Evolutionary conservation across 2,888 invertebrate genomes (phyloP).

Genomic region (Sarcophaga carnaria): DNA sequence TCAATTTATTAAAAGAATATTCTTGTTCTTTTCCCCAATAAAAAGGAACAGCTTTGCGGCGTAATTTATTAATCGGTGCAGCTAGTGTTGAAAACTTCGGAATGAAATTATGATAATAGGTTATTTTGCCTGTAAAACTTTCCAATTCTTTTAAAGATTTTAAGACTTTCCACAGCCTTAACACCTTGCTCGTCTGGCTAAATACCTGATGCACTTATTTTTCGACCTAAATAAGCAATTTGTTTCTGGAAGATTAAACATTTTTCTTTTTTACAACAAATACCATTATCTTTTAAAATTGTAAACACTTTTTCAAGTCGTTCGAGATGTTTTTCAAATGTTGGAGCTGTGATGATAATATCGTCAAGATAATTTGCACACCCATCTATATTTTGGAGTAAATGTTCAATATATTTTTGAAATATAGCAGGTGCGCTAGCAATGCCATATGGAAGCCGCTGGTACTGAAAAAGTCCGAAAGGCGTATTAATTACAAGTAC

Average conservation of each 20-base stretch:
- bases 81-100: constrained; percentile 23
- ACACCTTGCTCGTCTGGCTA: constrained; percentile 57
- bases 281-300: constrained; percentile 20
- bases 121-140: constrained; percentile 29
- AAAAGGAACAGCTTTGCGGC: constrained; percentile 32
- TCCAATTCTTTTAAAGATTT: constrained; percentile 26
- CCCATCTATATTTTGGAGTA: constrained; percentile 50
- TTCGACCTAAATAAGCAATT: constrained; percentile 52
- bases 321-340: neutral
- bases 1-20: too few relatives aligned
- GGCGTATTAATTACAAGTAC: constrained; percentile 61
- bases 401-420: constrained; percentile 44
- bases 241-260: constrained; percentile 10
- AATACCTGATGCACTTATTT: constrained; percentile 39
- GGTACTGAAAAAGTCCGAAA: constrained; percentile 45
- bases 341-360: constrained; percentile 55
- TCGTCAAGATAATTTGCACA: constrained; percentile 67
- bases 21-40: constrained; percentile 8
- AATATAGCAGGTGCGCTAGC: constrained; percentile 42
- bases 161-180: constrained; percentile 44
- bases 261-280: constrained; percentile 17
- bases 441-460: constrained; percentile 46
- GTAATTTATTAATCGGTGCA: neutral
- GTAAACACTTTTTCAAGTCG: constrained; percentile 18
- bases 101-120: constrained; percentile 36